phyloP scores from a whole-genome alignment of 2,113 vertebrate genomes.

The Apeltes quadracus region DNA sequence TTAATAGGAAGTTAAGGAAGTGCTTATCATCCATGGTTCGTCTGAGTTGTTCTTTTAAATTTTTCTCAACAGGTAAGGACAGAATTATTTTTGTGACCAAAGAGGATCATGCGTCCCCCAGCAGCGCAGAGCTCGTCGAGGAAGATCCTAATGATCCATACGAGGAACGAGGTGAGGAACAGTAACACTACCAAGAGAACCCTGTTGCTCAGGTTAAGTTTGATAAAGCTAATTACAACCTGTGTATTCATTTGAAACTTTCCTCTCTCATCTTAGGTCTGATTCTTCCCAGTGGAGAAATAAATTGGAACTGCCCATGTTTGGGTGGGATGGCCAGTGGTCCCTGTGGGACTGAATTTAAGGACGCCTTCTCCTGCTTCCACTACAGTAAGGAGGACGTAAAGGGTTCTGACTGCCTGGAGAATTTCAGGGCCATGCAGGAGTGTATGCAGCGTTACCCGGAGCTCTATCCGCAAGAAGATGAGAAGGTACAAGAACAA shows the following conservation, averaged over 20 bases:
- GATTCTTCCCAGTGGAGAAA: constrained; percentile 91
- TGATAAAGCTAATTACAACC: background rate
- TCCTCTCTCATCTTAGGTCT: constrained; percentile 78
- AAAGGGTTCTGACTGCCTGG: constrained; percentile 93
- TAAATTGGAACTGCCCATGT: constrained; percentile 97
- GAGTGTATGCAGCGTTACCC: constrained; percentile 95
- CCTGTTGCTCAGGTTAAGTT: background rate
- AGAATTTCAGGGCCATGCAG: constrained; percentile 93
- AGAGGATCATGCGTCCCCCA: constrained; percentile 91
- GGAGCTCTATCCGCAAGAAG: constrained; percentile 93
- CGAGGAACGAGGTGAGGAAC: constrained; percentile 85
- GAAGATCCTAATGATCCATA: constrained; percentile 96
- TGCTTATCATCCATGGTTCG: background rate
- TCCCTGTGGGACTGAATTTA: constrained; percentile 93
- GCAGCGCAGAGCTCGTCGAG: constrained; percentile 91
- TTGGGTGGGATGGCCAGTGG: constrained; percentile 95
- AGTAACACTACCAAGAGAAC: background rate
- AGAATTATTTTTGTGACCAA: constrained; percentile 80
- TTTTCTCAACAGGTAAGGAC: constrained; percentile 76
- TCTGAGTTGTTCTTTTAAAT: constrained; percentile 1
- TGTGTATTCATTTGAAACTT: background rate
- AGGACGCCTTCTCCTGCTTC: constrained; percentile 96
- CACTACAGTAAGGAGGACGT: constrained; percentile 93
- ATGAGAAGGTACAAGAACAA: constrained; percentile 77
- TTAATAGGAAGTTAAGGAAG: background rate